Evolutionary conservation across 2,113 vertebrate genomes (phyloP), one percentile per base, ranked within the genome.

Genomic region (Myodes glareolus): DNA sequence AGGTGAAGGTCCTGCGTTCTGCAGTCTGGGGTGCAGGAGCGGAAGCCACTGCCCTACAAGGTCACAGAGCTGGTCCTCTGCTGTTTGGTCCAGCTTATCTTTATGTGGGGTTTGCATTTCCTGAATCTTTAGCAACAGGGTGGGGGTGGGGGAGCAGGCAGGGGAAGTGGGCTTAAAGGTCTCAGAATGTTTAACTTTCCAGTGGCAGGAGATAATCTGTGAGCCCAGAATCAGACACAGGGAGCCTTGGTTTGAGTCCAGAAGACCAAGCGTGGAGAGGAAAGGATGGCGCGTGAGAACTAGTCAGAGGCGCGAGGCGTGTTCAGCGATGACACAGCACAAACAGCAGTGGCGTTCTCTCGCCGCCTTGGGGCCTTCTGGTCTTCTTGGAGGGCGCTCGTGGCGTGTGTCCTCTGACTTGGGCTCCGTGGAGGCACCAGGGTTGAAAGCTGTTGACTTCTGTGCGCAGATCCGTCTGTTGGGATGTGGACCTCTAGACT

Each of bases 81-180:
- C 96, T 96, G 91, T 77, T 94, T 63, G 33, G 91, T 86, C 89
- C 5, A 9, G 39, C 92, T 96, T 97, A 97, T 97, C 97, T 97
- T 92, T 89, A 42, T 95, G 65, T 92, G 47, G 88, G 96, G 94
- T 95, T 98, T 96, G 92, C 88, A 93, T 97, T 98, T 98, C 97
- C 97, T 97, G 97, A 94, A 78, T 84, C 77, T n/a, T 2, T 47
- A 91, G 96, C 77, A 63, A 2, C 72, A 1, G 76, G 65, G 96
- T 68, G 45, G 82, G 84, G 87, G 63, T 63, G 68, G 94, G 75
- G 67, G 82, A 68, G 31, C 42, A 65, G 42, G 70, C 75, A 94
- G 81, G 96, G 97, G 97, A 97, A 97, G 97, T 88, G 95, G 85
- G 88, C 95, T 97, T 96, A 78, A 65, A 93, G 92, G 3, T 81